Conservation (phyloP, 2,888 invertebrate species). For the Drosophila fungiperda region DNA sequence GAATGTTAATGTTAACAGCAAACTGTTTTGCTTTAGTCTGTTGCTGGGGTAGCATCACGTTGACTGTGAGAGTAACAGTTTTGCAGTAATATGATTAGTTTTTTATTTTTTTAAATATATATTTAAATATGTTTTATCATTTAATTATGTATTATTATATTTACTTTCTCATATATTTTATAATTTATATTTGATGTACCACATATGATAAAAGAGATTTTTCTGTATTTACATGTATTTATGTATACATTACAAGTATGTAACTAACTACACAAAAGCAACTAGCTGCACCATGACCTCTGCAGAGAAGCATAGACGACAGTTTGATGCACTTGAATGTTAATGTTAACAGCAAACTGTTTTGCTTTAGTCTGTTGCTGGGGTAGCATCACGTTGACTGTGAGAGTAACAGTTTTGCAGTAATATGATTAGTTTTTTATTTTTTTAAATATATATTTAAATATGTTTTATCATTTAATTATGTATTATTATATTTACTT, state of each 20-base stretch:
- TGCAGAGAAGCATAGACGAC: conserved; percentile 25
- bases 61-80: conserved; percentile 7
- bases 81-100: neutral
- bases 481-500: neutral
- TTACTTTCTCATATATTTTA: neutral
- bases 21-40: neutral
- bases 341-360: conserved; percentile 34
- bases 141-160: neutral
- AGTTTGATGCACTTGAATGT: conserved; percentile 15
- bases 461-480: neutral
- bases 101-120: neutral
- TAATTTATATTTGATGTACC: neutral
- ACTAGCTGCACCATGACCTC: conserved; percentile 48
- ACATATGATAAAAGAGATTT: neutral
- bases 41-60: neutral
- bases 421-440: neutral
- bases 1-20: conserved; percentile 43
- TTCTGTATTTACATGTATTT: neutral
- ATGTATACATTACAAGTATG: conserved; percentile 13
- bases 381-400: conserved; percentile 10
- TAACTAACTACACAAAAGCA: conserved; percentile 12
- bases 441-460: neutral
- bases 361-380: neutral
- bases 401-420: neutral
- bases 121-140: neutral